Conservation (phyloP, 2,113 vertebrate genomes). For the Callionymus lyra region DNA sequence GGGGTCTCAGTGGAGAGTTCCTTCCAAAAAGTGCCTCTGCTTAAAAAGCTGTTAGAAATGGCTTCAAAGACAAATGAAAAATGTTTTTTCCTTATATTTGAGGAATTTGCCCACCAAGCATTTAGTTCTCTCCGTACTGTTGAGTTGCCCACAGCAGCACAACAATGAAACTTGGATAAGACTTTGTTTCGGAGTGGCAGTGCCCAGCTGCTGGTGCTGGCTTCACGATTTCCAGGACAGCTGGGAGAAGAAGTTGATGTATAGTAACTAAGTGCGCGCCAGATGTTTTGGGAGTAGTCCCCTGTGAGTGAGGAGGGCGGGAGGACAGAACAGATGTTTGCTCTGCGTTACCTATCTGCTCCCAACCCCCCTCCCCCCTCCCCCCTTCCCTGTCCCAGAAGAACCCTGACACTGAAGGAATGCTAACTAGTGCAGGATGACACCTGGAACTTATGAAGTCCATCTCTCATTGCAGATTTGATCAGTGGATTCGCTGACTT, state of each 20-base stretch:
- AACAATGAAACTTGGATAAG: constrained; percentile 11
- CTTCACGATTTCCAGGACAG: constrained; percentile 32
- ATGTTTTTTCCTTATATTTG: constrained; percentile 1
- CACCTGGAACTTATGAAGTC: constrained; percentile 40
- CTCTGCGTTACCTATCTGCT: constrained; percentile 68
- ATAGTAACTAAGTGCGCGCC: constrained; percentile 73
- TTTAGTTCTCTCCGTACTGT: too few species aligned
- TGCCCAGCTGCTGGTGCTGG: constrained; percentile 40
- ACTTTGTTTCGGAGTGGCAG: constrained; percentile 13
- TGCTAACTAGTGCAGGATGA: constrained; percentile 44
- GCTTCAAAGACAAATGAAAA: not conserved
- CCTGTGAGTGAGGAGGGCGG: constrained; percentile 69
- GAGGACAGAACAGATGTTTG: constrained; percentile 87
- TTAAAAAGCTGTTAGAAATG: constrained; percentile 1
- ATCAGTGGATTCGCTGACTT: constrained; percentile 92
- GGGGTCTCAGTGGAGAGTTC: not conserved
- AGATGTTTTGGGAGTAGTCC: constrained; percentile 87
- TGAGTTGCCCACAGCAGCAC: constrained; percentile 1
- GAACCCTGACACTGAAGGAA: constrained; percentile 51
- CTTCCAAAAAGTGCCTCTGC: not conserved
- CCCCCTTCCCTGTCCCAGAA: constrained; percentile 67
- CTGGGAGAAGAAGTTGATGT: constrained; percentile 46
- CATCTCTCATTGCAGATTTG: constrained; percentile 63
- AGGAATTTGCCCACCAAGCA: too few species aligned
- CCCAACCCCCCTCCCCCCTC: constrained; percentile 65